Evolutionary conservation across 2,113 vertebrate species (phyloP), one percentile per base, ranked within the genome.

Genomic region (Heloderma charlesbogerti): DNA sequence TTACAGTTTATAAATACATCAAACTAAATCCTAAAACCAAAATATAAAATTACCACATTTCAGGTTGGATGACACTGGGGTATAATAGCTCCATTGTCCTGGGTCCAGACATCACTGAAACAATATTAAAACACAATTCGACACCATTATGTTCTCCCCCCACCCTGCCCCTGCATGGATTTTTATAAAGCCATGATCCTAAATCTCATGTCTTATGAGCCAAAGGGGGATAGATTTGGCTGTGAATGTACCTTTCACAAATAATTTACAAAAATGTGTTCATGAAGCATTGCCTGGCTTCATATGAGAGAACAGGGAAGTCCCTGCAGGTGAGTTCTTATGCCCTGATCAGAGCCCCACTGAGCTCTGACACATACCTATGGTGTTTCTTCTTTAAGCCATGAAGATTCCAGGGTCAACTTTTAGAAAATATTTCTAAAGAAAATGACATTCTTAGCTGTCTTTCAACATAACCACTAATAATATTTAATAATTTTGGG

Each of bases 1-100:
- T 93, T 93, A 84, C 84, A 92, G 93, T 92, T 95, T 25, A 29
- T 48, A 91, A 87, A 78, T 93, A 96, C 92, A 95, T 94, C 95
- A 95, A 95, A 93, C 18, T 91, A 93, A 90, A 94, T 90, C 88
- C 93, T 89, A 95, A 95, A 94, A 93, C 84, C 94, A 92, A 91
- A 82, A 72, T 83, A 93, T 48, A 37, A 34, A 75, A 51, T 85
- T 92, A 63, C 88, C 5, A 89, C 91, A 89, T 93, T 93, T 85
- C 90, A 85, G 45, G 93, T 91, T 93, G 88, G 69, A 25, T 86
- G 88, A 84, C 89, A 92, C 40, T 57, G 78, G 48, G 37, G 0
- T 94, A 90, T 90, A 94, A 91, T 91, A 93, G 87, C 85, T 93
- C 69, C 45, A 60, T 79, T 82, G 31, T 91, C 88, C 86, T 93